Evolutionary conservation across 2,797 vertebrate genomes (phyloP), one percentile per base, ranked within the genome.

Genomic region (Pteropus rufus): DNA sequence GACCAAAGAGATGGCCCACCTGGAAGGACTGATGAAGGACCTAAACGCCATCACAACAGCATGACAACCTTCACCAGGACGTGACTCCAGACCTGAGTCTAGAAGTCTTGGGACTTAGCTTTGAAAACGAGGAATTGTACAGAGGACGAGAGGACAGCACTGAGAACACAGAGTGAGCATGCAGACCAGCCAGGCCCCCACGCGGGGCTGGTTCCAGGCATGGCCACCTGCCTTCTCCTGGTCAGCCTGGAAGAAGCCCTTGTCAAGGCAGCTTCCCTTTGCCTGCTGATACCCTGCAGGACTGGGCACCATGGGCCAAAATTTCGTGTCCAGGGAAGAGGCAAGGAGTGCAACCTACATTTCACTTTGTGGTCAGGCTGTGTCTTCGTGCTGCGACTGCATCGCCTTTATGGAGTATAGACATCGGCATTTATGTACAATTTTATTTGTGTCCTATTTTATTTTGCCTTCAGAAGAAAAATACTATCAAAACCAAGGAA

Each of bases 11-110:
- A 99, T 99, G 99, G 99, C 99, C 98, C 99, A 99, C 98, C 99
- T 99, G 97, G 99, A 99, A 99, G 99, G 99, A 98, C 99, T 99
- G 62, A 99, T 99, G 99, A 99, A 99, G 99, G 99, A 99, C 99
- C 99, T 99, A 97, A 99, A 99, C 21, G 99, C 99, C 98, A 99
- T 99, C 98, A 99, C 99, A 46, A 99, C 99, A 96, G 99, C 99
- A 85, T 99, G 99, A 99, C 8, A 85, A 12, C 97, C 98, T 93
- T 96, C 92, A 39, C 93, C 93, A 65, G 91, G 94, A 96, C 82
- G 12, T n/a, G 97, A 97, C 98, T 97, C 97, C 97, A 80, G 1
- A 76, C 39, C 96, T 41, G 67, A 64, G 60, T 89, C 94, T 73
- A 44, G 85, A 93, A 88, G 97, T 94, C 97, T 97, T 75, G 98